Evolutionary conservation across 2,797 vertebrate genomes (phyloP).

Genomic region (Eulemur mongoz): DNA sequence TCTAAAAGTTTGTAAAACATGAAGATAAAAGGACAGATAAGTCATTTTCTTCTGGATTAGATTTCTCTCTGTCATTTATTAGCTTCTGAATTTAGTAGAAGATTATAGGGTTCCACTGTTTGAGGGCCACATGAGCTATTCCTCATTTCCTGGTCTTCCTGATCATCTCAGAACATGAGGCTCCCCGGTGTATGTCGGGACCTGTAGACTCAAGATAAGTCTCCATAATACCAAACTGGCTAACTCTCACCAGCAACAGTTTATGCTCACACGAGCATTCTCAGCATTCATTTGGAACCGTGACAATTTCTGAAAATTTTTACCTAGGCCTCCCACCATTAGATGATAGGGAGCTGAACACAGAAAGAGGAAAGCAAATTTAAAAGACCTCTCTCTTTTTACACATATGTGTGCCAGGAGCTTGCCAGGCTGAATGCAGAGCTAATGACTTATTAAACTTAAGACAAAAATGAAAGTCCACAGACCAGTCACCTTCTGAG

Average conservation of each 20-base stretch:
- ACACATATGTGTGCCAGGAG: neutral
- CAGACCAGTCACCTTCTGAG: neutral
- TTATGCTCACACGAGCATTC: neutral
- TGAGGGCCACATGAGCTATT: neutral
- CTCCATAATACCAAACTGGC: neutral
- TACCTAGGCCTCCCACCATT: neutral
- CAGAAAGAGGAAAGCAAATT: neutral
- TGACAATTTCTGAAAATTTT: neutral
- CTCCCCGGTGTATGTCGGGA: neutral
- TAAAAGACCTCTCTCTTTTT: neutral
- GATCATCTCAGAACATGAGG: neutral
- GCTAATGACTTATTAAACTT: neutral
- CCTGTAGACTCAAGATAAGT: neutral
- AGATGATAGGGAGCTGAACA: neutral
- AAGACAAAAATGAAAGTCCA: constrained; percentile 24
- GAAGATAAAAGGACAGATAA: neutral
- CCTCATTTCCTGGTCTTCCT: neutral
- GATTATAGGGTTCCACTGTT: neutral
- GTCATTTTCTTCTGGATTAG: neutral
- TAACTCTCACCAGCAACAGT: neutral
- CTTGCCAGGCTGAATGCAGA: neutral
- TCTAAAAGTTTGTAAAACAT: neutral
- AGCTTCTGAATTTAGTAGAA: neutral
- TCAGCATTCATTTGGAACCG: neutral
- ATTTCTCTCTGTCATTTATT: neutral